These are phyloP conservation scores for Cantharis rustica DNA, from an alignment of 2,888 invertebrate species.

Conservation along the genomic window DNA sequence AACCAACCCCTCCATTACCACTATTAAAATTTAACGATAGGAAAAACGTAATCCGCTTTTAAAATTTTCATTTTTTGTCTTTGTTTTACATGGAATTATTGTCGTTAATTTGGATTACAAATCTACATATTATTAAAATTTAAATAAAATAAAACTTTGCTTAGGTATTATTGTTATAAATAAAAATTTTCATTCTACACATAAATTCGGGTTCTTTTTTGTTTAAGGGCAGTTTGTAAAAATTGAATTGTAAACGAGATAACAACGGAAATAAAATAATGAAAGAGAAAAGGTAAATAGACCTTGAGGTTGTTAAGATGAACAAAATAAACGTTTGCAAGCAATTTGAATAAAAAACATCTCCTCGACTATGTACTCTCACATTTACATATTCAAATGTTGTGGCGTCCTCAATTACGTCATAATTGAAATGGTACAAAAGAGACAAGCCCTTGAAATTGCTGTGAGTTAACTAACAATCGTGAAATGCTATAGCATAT, in stretches of 20 bases:
- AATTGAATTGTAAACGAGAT: slow-evolving; percentile 21
- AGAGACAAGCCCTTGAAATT: slow-evolving; percentile 47
- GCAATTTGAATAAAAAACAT: slow-evolving; percentile 48
- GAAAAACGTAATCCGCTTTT: background rate
- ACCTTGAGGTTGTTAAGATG: slow-evolving; percentile 42
- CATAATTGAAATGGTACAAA: slow-evolving; percentile 54
- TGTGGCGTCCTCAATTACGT: slow-evolving; percentile 53
- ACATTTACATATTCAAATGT: slow-evolving; percentile 54
- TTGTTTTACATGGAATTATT: background rate
- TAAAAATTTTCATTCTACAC: background rate
- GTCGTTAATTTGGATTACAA: background rate
- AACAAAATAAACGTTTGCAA: slow-evolving; percentile 49
- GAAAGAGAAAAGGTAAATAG: slow-evolving; percentile 36
- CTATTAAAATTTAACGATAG: background rate
- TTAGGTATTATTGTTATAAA: background rate
- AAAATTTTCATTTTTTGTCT: background rate
- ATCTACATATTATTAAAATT: background rate
- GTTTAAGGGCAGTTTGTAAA: background rate
- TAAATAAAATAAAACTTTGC: background rate
- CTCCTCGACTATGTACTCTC: slow-evolving; percentile 38
- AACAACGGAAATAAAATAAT: slow-evolving; percentile 29
- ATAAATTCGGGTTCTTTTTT: background rate
- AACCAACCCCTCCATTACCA: background rate
- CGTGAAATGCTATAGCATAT: slow-evolving; percentile 23
- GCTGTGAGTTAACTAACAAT: slow-evolving; percentile 44